Percentiles rank a stretch among this genome's conserved stretches.
These are phyloP conservation scores for Furcifer pardalis DNA, from an alignment of 2,797 vertebrate genomes.

Conservation along the genomic window DNA sequence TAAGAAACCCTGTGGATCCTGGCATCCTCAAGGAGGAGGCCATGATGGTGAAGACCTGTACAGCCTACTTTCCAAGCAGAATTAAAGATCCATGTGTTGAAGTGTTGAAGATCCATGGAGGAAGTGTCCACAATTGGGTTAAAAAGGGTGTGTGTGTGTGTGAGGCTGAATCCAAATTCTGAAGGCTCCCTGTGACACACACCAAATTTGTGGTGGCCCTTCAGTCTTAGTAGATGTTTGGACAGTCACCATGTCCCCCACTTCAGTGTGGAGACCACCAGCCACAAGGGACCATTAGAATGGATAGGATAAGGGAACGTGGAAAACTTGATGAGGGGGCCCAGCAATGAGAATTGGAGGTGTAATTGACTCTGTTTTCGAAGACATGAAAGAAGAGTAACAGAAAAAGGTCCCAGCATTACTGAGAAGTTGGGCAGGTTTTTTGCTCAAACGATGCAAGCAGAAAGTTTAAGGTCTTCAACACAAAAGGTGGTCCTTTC, in stretches of 20 bases:
- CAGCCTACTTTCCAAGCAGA: not conserved
- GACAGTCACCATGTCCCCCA: too few species aligned
- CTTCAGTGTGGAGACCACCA: not conserved
- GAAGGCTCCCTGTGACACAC: not conserved
- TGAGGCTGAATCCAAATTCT: not conserved
- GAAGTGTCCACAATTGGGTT: too few species aligned
- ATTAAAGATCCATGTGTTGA: not conserved
- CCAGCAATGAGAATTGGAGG: not conserved
- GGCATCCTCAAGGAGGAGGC: not conserved
- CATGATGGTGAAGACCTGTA: not conserved
- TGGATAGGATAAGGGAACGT: not conserved
- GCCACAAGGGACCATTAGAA: too few species aligned
- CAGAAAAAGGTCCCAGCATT: not conserved
- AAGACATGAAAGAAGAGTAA: not conserved
- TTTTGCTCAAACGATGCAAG: too few species aligned
- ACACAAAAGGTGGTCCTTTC: not conserved
- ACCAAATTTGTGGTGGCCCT: too few species aligned
- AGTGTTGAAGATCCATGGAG: not conserved
- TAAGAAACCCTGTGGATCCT: not conserved
- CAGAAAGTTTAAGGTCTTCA: too few species aligned
- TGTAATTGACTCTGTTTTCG: not conserved
- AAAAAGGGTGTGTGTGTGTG: not conserved
- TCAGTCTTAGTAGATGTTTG: not conserved
- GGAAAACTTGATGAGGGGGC: accelerated
- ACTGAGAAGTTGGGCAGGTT: too few species aligned